Percentiles rank a stretch among this genome's conserved stretches.
phyloP scores from a whole-genome alignment of 2,888 invertebrate genomes.

The Aspidiotus rigidus region DNA sequence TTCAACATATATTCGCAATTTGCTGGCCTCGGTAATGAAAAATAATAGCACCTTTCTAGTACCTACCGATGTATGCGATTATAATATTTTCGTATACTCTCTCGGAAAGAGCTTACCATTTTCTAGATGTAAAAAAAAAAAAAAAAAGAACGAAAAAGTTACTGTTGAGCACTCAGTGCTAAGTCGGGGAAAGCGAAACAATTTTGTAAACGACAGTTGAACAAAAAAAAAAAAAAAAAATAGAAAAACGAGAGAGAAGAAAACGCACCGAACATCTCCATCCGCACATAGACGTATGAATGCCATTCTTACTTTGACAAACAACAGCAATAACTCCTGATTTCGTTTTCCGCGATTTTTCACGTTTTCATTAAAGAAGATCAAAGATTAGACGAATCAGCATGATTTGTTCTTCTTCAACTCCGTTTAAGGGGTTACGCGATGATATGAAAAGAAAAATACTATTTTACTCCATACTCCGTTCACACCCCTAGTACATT shows the following conservation, averaged over 20 bases:
- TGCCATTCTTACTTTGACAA: neutral
- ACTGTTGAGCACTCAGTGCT: too few species aligned
- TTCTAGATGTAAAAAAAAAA: too few species aligned
- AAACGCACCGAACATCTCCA: neutral
- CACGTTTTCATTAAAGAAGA: constrained; percentile 2
- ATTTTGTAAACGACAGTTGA: neutral
- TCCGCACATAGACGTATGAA: neutral
- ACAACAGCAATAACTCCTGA: constrained; percentile 1
- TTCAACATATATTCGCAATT: too few species aligned
- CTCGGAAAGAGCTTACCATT: too few species aligned
- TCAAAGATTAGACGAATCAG: neutral
- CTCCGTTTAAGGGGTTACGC: too few species aligned
- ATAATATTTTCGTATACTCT: too few species aligned
- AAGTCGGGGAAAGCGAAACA: too few species aligned
- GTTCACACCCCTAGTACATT: constrained; percentile 19
- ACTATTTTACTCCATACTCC: constrained; percentile 18
- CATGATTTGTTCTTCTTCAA: too few species aligned
- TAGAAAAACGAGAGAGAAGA: neutral
- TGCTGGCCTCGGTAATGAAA: neutral
- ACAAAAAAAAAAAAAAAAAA: neutral
- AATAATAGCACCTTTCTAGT: neutral
- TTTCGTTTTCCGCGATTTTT: neutral
- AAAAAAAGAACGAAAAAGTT: too few species aligned
- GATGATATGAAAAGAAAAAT: neutral
- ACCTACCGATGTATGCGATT: too few species aligned